Conservation (phyloP, 2,113 vertebrate genomes). For the Zosterops hypoxanthus region DNA sequence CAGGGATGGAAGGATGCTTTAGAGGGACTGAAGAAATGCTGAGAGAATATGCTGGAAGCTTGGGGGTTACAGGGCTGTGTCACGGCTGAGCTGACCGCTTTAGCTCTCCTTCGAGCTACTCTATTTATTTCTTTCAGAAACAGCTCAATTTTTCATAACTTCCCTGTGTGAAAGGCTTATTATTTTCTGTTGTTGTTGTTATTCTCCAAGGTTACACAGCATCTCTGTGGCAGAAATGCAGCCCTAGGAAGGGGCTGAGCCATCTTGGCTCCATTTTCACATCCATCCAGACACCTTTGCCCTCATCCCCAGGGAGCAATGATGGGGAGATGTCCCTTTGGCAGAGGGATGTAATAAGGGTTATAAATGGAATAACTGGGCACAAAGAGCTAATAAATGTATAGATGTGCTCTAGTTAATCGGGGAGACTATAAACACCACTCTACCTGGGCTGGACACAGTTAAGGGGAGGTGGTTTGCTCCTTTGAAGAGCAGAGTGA, state of each 20-base stretch:
- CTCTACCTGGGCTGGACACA: background rate
- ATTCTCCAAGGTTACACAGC: background rate
- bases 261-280: rapidly evolving
- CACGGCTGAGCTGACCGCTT: background rate
- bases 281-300: background rate
- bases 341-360: background rate
- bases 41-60: background rate
- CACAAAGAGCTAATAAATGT: background rate
- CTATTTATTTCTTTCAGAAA: background rate
- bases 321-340: background rate
- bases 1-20: background rate
- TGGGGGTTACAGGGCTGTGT: background rate
- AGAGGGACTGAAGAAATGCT: background rate
- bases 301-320: background rate
- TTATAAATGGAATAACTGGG: background rate
- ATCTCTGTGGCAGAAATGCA: background rate
- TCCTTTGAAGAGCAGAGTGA: background rate
- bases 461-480: background rate
- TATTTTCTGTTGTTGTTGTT: background rate
- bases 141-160: background rate
- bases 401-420: background rate
- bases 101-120: background rate
- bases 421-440: background rate
- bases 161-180: background rate
- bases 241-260: background rate